A percentile compares a stretch with the other conserved stretches of the same genome.
Conservation (phyloP, 37 sponge, comb jelly and placozoan species). For the Amphimedon queenslandica region DNA sequence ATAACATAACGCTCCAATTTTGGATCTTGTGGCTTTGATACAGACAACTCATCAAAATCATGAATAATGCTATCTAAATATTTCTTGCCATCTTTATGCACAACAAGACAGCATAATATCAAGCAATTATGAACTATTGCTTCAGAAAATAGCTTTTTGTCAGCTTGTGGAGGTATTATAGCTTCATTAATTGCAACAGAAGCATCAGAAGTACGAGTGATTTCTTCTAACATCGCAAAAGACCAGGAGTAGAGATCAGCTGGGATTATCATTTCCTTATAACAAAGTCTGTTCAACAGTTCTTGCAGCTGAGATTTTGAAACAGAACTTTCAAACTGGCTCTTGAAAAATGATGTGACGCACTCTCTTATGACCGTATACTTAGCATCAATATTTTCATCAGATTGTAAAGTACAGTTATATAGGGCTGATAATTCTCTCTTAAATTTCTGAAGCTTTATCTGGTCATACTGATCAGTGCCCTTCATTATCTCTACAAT, state of each 20-base stretch:
- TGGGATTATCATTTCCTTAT: not conserved
- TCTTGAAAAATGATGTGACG: not conserved
- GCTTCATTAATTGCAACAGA: not conserved
- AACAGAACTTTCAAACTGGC: not conserved
- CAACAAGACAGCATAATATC: conserved; percentile 37
- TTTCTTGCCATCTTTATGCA: not conserved
- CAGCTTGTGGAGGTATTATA: not conserved
- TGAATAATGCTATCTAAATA: not conserved
- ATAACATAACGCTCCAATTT: conserved; percentile 40
- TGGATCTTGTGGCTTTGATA: too few species aligned
- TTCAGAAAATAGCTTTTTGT: conserved; percentile 35
- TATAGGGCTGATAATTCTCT: not conserved
- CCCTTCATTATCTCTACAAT: too few species aligned
- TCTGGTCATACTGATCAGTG: too few species aligned
- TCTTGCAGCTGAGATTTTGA: not conserved
- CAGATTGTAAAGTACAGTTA: conserved; percentile 1
- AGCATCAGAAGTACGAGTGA: not conserved
- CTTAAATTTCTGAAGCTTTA: too few species aligned
- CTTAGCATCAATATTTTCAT: conserved; percentile 8
- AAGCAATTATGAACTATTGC: conserved; percentile 46
- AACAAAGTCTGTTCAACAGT: not conserved
- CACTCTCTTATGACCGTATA: not conserved
- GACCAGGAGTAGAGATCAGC: not conserved
- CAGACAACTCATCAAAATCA: conserved; percentile 9
- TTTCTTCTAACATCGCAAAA: not conserved